These are phyloP conservation scores for Carassius carassius DNA, from an alignment of 2,113 vertebrate species.

Conservation along the genomic window DNA sequence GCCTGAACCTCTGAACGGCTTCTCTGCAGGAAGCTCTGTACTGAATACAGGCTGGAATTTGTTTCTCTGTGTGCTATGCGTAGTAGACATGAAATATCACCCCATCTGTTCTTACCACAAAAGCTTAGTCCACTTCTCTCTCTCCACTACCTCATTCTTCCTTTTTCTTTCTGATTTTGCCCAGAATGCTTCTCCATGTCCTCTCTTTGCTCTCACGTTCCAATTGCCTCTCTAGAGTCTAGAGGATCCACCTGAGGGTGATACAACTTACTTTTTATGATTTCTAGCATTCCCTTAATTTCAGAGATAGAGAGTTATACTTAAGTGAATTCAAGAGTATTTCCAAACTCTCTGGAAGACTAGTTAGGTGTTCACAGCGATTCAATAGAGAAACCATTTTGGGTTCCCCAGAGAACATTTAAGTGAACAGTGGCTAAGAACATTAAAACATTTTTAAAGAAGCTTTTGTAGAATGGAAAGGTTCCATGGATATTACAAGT, in stretches of 20 bases:
- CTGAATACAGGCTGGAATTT: neutral
- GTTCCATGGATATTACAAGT: neutral
- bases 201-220: neutral
- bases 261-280: neutral
- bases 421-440: no score
- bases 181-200: neutral
- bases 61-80: slow-evolving; percentile 8
- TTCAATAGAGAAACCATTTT: no score
- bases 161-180: neutral
- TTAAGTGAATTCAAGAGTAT: neutral
- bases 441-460: no score
- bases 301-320: neutral
- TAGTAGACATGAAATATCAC: slow-evolving; percentile 39
- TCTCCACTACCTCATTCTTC: neutral
- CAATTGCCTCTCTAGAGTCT: neutral
- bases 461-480: no score
- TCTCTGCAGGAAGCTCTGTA: slow-evolving; percentile 8
- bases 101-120: slow-evolving; percentile 43
- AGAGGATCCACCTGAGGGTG: neutral
- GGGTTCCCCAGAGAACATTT: no score
- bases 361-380: no score
- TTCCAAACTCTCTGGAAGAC: neutral
- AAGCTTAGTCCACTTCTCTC: slow-evolving; percentile 19
- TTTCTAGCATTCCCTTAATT: neutral
- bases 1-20: neutral